Evolutionary conservation across 2,888 invertebrate species (phyloP).

Genomic region (Diloba caeruleocephala): DNA sequence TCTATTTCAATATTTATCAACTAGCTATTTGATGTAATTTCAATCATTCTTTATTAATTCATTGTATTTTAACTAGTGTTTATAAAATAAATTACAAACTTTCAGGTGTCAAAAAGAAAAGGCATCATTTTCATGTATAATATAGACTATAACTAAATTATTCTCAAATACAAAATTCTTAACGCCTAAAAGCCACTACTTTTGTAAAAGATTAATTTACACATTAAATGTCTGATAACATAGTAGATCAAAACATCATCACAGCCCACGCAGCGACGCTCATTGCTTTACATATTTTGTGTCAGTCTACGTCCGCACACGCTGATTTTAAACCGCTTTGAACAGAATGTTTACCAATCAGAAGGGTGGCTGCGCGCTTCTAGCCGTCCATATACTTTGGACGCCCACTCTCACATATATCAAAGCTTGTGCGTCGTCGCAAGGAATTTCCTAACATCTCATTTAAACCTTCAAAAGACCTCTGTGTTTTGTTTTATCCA

Average conservation of each 20-base stretch:
- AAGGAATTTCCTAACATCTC: not conserved
- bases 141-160: slow-evolving; percentile 30
- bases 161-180: slow-evolving; percentile 41
- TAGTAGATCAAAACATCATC: no score
- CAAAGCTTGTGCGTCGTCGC: no score
- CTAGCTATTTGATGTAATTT: slow-evolving; percentile 7
- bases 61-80: slow-evolving; percentile 5
- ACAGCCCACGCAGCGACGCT: no score
- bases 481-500: not conserved
- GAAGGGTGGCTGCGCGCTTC: no score
- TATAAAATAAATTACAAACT: slow-evolving; percentile 10
- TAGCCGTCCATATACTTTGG: no score
- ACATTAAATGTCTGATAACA: slow-evolving; percentile 27
- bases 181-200: slow-evolving; percentile 23
- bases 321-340: no score
- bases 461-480: slow-evolving; percentile 1
- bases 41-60: slow-evolving; percentile 2
- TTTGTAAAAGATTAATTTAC: slow-evolving; percentile 21
- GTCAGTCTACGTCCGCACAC: no score
- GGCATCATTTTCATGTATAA: slow-evolving; percentile 25
- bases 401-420: no score
- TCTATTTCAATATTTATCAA: slow-evolving; percentile 17
- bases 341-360: slow-evolving; percentile 5
- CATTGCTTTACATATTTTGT: no score
- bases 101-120: slow-evolving; percentile 19